Conservation (phyloP, 1,140 invertebrate genomes). For the Bilobella aurantiaca region DNA sequence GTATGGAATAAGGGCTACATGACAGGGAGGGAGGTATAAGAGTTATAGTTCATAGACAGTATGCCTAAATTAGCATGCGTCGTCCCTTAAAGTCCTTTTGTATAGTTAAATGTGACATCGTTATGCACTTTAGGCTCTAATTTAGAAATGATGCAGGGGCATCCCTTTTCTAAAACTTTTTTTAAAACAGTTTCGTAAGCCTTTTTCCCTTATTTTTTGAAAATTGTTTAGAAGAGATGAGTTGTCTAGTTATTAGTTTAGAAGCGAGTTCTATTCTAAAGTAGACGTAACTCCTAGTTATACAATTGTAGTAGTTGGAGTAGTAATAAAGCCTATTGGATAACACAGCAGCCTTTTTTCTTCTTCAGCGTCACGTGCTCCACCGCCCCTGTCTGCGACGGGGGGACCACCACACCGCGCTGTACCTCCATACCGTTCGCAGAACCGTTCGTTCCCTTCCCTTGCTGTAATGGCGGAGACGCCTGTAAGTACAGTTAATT, state of each 20-base stretch:
- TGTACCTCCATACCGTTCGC: conserved; percentile 54
- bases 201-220: too few species aligned
- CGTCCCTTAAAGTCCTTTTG: too few species aligned
- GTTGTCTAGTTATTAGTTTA: neutral
- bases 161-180: too few species aligned
- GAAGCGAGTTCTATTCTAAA: neutral
- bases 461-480: conserved; percentile 26
- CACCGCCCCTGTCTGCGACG: conserved; percentile 60
- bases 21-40: too few species aligned
- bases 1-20: too few species aligned
- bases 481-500: conserved; percentile 21
- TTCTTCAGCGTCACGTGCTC: conserved; percentile 78
- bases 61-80: too few species aligned
- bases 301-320: neutral
- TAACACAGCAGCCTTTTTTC: conserved; percentile 78
- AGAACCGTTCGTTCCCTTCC: conserved; percentile 39
- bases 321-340: conserved; percentile 52
- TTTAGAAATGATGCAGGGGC: too few species aligned
- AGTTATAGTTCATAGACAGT: too few species aligned
- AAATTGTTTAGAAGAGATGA: neutral
- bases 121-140: too few species aligned
- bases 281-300: neutral
- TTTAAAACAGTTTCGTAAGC: too few species aligned
- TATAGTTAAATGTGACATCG: too few species aligned
- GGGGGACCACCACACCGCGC: conserved; percentile 53